phyloP scores from a whole-genome alignment of 2,888 invertebrate genomes.

The Tuberolachnus salignus region DNA sequence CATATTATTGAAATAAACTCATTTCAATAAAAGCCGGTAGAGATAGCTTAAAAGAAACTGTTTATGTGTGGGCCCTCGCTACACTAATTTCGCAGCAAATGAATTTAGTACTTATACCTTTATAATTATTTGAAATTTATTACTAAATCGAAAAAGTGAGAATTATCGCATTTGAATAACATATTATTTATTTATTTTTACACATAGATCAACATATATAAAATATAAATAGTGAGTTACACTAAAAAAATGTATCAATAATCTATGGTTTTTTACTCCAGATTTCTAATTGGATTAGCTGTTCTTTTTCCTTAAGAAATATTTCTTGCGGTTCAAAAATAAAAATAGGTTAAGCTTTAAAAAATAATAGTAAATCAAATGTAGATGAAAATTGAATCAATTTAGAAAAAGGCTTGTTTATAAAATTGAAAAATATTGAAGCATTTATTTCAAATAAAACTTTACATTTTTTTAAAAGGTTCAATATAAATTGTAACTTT shows the following conservation, averaged over 20 bases:
- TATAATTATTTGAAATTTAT: no score
- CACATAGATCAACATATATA: no score
- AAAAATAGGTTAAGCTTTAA: neutral
- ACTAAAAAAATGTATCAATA: slow-evolving; percentile 57
- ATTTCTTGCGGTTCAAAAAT: slow-evolving; percentile 18
- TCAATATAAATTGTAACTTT: slow-evolving; percentile 9
- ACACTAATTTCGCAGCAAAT: no score
- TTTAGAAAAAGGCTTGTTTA: neutral
- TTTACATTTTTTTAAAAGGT: neutral
- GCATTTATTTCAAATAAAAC: neutral
- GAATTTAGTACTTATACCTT: no score
- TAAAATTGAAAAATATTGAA: neutral
- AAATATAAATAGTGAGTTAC: no score
- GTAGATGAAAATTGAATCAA: neutral
- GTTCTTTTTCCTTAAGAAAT: slow-evolving; percentile 58
- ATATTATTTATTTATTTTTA: no score
- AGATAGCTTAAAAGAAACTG: no score
- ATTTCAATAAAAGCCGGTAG: no score
- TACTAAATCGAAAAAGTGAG: no score
- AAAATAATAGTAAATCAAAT: slow-evolving; percentile 3
- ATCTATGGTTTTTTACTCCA: slow-evolving; percentile 58
- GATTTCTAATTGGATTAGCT: slow-evolving; percentile 57
- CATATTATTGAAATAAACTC: no score
- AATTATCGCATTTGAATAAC: no score
- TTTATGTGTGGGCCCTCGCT: no score